These are phyloP conservation scores for Forbesichthys papilliferus DNA, from an alignment of 2,113 vertebrate genomes.

Conservation along the genomic window DNA sequence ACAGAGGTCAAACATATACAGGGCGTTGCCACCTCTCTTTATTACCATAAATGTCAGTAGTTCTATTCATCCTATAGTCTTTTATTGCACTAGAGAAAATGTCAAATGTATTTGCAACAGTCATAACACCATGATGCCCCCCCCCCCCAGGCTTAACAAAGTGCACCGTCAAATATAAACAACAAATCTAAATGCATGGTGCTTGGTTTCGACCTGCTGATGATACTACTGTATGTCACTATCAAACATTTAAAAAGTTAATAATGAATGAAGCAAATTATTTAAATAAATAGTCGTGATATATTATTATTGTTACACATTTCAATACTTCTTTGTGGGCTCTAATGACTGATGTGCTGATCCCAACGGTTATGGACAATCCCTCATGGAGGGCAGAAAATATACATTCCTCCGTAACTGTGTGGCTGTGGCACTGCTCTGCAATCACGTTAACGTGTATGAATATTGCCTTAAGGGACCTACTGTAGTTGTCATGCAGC, in stretches of 20 bases:
- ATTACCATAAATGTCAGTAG: constrained; percentile 83
- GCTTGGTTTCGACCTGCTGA: not conserved
- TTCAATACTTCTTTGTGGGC: constrained; percentile 17
- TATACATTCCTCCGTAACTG: constrained; percentile 29
- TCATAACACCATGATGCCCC: constrained; percentile 44
- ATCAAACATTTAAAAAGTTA: not conserved
- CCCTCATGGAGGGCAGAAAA: constrained; percentile 8
- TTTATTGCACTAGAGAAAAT: constrained; percentile 73
- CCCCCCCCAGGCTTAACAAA: constrained; percentile 15
- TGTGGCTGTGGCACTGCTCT: constrained; percentile 12
- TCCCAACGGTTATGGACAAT: constrained; percentile 20
- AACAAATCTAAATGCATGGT: not conserved
- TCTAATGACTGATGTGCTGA: constrained; percentile 5
- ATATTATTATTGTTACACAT: constrained; percentile 16
- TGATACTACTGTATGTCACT: constrained; percentile 8
- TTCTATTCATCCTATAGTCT: constrained; percentile 71
- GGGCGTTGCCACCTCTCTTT: constrained; percentile 55
- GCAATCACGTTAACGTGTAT: constrained; percentile 36
- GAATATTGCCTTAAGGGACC: constrained; percentile 24
- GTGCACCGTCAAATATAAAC: constrained; percentile 8
- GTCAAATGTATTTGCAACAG: constrained; percentile 73
- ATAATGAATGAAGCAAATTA: not conserved
- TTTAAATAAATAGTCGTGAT: constrained; percentile 17
- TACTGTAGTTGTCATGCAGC: constrained; percentile 47
- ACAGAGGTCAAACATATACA: constrained; percentile 73